Evolutionary conservation across 2,888 invertebrate genomes (phyloP).

Genomic region (Agrilus cyanescens): DNA sequence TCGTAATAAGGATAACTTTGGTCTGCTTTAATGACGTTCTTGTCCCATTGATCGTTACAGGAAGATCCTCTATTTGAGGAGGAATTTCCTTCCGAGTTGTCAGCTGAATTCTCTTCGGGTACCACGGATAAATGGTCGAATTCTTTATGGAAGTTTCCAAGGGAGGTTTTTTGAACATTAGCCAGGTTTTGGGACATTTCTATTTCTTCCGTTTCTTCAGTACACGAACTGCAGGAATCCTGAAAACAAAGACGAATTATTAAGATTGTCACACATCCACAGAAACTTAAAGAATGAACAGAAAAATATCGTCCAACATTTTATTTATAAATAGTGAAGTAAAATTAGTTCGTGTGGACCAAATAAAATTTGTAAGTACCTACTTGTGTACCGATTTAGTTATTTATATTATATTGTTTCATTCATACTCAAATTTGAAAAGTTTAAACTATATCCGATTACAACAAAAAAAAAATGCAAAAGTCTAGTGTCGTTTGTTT

Average conservation of each 20-base stretch:
- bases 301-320: not conserved
- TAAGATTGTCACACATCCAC: not conserved
- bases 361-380: not conserved
- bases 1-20: constrained; percentile 32
- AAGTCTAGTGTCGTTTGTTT: too few relatives aligned
- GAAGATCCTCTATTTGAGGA: constrained; percentile 16
- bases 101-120: constrained; percentile 52
- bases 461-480: too few relatives aligned
- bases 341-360: not conserved
- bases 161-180: constrained; percentile 36
- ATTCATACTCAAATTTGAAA: too few relatives aligned
- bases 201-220: constrained; percentile 32
- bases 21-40: constrained; percentile 30
- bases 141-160: constrained; percentile 41
- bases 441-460: too few relatives aligned
- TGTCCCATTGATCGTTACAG: constrained; percentile 24
- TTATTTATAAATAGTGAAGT: not conserved
- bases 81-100: constrained; percentile 32
- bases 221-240: constrained; percentile 31
- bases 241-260: constrained; percentile 13
- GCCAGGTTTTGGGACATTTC: constrained; percentile 35
- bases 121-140: constrained; percentile 69
- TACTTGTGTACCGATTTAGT: not conserved
- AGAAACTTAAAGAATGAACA: too few relatives aligned
- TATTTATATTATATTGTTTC: not conserved